phyloP scores from a whole-genome alignment of 2,797 vertebrate species.

The Cetoscarus ocellatus region DNA sequence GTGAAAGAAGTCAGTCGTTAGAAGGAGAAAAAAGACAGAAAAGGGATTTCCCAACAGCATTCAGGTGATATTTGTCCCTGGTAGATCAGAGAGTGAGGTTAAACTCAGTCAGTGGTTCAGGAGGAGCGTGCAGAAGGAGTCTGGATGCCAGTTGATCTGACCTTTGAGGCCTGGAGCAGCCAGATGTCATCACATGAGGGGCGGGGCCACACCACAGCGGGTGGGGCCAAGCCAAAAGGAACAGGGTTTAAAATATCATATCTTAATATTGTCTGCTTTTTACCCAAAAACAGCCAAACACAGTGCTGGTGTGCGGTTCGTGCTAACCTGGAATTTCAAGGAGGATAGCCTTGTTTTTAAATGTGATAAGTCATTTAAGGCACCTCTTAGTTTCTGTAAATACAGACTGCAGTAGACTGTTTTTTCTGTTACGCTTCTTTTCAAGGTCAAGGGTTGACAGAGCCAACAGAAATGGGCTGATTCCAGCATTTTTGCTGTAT shows the following conservation, averaged over 20 bases:
- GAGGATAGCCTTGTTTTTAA: no score
- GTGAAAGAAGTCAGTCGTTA: constrained; percentile 49
- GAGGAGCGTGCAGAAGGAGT: constrained; percentile 61
- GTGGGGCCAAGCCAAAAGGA: constrained; percentile 71
- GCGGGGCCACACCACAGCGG: constrained; percentile 62
- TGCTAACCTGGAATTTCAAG: neutral
- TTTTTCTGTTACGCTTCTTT: no score
- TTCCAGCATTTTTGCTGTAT: no score
- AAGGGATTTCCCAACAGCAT: constrained; percentile 35
- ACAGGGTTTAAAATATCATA: constrained; percentile 69
- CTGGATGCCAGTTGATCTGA: constrained; percentile 73
- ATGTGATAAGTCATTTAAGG: no score
- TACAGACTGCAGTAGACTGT: no score
- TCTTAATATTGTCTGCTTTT: constrained; percentile 41
- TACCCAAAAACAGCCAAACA: constrained; percentile 29
- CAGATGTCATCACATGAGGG: constrained; percentile 42
- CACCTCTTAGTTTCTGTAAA: no score
- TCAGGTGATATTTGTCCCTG: constrained; percentile 35
- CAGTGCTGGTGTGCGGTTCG: constrained; percentile 44
- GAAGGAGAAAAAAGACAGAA: constrained; percentile 14
- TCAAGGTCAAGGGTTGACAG: no score
- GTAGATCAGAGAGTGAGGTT: constrained; percentile 34
- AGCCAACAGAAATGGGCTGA: no score
- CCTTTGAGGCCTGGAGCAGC: constrained; percentile 81
- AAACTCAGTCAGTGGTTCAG: constrained; percentile 37